A percentile compares a stretch with the other conserved stretches of the same genome.
These are phyloP conservation scores for Labia minor DNA, from an alignment of 2,888 invertebrate genomes.

Conservation along the genomic window DNA sequence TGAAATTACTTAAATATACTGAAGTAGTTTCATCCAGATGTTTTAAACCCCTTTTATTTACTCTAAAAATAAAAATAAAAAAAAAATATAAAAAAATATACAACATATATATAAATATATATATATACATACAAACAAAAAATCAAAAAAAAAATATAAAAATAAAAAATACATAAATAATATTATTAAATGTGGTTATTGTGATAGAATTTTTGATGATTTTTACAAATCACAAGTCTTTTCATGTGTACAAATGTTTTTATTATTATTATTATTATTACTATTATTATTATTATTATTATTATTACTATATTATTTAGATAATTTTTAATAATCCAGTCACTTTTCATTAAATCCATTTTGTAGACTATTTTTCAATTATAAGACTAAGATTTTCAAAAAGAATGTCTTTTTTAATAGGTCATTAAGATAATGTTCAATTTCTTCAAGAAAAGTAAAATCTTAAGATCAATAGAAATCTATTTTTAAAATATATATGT, in stretches of 20 bases:
- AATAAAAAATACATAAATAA: constrained; percentile 23
- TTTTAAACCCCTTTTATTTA: constrained; percentile 28
- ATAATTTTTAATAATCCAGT: constrained; percentile 4
- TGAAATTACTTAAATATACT: constrained; percentile 20
- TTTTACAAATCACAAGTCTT: constrained; percentile 50
- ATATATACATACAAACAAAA: constrained; percentile 20
- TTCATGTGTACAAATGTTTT: constrained; percentile 37
- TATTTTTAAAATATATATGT: no score
- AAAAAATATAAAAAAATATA: constrained; percentile 4
- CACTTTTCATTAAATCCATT: constrained; percentile 1
- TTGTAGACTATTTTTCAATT: background rate
- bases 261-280: no score
- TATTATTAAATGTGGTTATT: constrained; percentile 36
- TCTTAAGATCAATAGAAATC: background rate
- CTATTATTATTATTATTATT: constrained; percentile 25
- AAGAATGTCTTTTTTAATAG: background rate
- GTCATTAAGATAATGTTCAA: background rate
- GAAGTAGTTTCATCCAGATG: constrained; percentile 21
- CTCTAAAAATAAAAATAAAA: constrained; percentile 19
- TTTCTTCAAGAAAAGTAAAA: background rate
- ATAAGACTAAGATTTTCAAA: background rate
- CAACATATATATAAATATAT: constrained; percentile 14
- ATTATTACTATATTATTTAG: background rate
- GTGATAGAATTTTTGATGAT: constrained; percentile 58
- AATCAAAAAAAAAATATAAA: constrained; percentile 22